Conservation (phyloP, 2,797 vertebrate genomes). For the Spea hammondii region DNA sequence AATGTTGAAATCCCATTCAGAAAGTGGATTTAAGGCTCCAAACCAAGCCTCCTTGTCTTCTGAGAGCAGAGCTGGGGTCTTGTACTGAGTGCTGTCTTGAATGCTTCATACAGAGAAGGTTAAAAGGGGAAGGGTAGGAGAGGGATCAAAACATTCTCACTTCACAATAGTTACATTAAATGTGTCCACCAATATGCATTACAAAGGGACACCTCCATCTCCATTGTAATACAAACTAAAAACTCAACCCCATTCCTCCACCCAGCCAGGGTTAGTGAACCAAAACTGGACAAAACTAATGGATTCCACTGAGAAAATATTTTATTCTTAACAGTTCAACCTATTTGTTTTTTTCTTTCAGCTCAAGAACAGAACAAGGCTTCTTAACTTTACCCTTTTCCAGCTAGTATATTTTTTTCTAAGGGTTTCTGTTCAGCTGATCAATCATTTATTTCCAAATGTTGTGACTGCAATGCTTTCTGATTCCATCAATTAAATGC, state of each 20-base stretch:
- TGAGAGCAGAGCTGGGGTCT: slow-evolving; percentile 54
- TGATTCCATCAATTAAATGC: slow-evolving; percentile 3
- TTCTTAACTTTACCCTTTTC: slow-evolving; percentile 26
- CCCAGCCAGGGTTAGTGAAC: slow-evolving; percentile 47
- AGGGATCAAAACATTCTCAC: slow-evolving; percentile 61
- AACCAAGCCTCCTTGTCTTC: slow-evolving; percentile 56
- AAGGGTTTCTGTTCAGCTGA: slow-evolving; percentile 1
- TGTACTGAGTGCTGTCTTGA: slow-evolving; percentile 59
- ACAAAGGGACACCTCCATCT: slow-evolving; percentile 53
- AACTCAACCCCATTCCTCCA: slow-evolving; percentile 43
- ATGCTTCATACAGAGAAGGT: slow-evolving; percentile 60
- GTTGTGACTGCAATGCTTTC: slow-evolving; percentile 10
- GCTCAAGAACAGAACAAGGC: slow-evolving; percentile 32
- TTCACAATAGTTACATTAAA: slow-evolving; percentile 64
- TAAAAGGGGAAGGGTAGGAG: slow-evolving; percentile 60
- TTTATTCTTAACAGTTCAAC: slow-evolving; percentile 32
- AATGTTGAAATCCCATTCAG: slow-evolving; percentile 71
- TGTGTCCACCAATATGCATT: slow-evolving; percentile 65
- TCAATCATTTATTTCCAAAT: slow-evolving; percentile 23
- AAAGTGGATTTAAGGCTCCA: slow-evolving; percentile 53
- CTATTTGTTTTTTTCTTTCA: slow-evolving; percentile 29
- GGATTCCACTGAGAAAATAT: slow-evolving; percentile 41
- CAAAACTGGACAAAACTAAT: slow-evolving; percentile 48
- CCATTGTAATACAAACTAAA: slow-evolving; percentile 46
- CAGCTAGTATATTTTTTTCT: slow-evolving; percentile 6